Evolutionary conservation across 2,113 vertebrate genomes (phyloP).

Genomic region (Pomatorhinus ruficollis): DNA sequence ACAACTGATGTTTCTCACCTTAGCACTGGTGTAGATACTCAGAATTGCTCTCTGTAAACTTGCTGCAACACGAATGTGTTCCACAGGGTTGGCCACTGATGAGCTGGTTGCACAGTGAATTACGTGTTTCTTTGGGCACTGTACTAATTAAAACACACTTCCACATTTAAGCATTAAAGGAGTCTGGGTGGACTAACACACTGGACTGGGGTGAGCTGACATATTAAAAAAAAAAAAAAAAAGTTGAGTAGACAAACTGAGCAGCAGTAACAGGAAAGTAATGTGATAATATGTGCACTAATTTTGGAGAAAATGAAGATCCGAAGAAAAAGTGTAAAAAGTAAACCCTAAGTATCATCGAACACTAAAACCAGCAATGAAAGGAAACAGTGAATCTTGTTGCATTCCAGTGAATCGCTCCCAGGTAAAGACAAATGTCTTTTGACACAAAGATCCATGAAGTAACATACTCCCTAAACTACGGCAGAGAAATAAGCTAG

Average conservation of each 20-base stretch:
- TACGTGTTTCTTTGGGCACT: neutral
- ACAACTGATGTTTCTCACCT: neutral
- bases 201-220: neutral
- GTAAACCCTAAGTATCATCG: neutral
- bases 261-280: neutral
- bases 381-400: neutral
- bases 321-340: neutral
- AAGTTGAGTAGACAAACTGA: neutral
- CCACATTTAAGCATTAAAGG: neutral
- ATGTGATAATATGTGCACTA: neutral
- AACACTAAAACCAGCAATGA: neutral
- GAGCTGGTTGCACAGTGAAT: neutral
- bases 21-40: neutral
- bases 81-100: neutral
- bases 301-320: neutral
- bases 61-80: neutral
- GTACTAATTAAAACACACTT: neutral
- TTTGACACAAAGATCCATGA: neutral
- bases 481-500: neutral
- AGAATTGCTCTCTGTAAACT: neutral
- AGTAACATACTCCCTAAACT: neutral
- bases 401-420: accelerated
- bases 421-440: neutral
- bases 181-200: neutral
- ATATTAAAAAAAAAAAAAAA: neutral